Evolutionary conservation across 2,888 invertebrate species (phyloP), one percentile per base, ranked within the genome.

Genomic region (Troides aeacus): DNA sequence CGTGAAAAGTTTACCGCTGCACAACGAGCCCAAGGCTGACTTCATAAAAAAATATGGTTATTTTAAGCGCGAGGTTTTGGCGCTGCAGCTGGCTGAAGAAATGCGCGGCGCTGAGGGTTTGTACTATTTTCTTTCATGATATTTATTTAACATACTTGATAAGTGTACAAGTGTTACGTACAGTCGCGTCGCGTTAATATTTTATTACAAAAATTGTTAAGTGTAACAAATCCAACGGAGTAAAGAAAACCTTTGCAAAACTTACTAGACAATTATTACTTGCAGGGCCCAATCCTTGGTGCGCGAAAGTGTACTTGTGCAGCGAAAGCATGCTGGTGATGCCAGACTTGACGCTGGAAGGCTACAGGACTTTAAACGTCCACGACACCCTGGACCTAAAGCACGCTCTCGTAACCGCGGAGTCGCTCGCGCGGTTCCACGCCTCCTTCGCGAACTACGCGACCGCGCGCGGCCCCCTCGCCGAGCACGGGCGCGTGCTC

Each of bases 401-500:
- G 39, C 90, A 91, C 71, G 75, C 78, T 7, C 64, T 83, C 59
- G 64, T 84, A 6, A 73, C 83, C 0, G 72, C 75, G 0, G 74
- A 81, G 0, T 74, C 88, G 2, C 36, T 89, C 5, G 91, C 90
- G 1, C 82, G 84, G 18, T 89, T 87, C 73, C 91, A 92, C 75
- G 90, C 91, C 0, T 81, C 84, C 3, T 83, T 82, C 73, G 81
- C 85, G 24, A 86, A 87, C 77, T 83, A 84, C 71, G 84, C 84
- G 70, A 83, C 86, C 0, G 75, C 72, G 30, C 67, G 72, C 23
- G 36, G 70, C 21, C 18, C 56, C 46, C 71, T 83, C 15, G 72
- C 83, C 15, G 79, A 85, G 23, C 72, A 84, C 73, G 77, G 74
- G 0, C 71, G 81, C 39, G 50, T 85, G 0, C 70, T 88, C 1